Percentiles rank a stretch among this genome's conserved stretches.
Evolutionary conservation across 2,888 invertebrate genomes (phyloP).

Genomic region (Hybos culiciformis): DNA sequence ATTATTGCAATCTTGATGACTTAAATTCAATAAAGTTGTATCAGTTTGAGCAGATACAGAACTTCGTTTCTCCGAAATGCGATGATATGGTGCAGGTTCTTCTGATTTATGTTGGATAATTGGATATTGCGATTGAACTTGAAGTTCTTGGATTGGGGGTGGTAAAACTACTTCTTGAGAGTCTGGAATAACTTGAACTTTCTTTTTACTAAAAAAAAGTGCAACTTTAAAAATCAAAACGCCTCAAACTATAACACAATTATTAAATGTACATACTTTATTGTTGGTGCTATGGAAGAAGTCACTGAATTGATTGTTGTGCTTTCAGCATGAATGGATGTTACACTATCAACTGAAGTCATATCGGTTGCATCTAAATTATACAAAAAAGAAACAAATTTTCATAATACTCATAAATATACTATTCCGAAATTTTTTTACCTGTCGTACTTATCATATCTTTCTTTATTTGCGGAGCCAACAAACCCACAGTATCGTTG

Average conservation of each 20-base stretch:
- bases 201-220: constrained; percentile 5
- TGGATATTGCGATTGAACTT: constrained; percentile 22
- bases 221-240: not conserved
- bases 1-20: constrained; percentile 23
- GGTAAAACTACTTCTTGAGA: constrained; percentile 8
- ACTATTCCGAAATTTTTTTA: constrained; percentile 14
- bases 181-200: constrained; percentile 7
- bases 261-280: not conserved
- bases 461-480: constrained; percentile 31
- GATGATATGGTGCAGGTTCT: constrained; percentile 11
- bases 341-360: constrained; percentile 57
- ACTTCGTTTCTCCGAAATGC: constrained; percentile 26
- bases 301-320: constrained; percentile 32
- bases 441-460: constrained; percentile 36
- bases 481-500: constrained; percentile 26
- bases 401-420: not conserved
- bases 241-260: not conserved
- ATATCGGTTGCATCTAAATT: constrained; percentile 53
- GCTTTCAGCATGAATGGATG: constrained; percentile 48
- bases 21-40: constrained; percentile 22
- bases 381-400: constrained; percentile 7
- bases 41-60: constrained; percentile 35
- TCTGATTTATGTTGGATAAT: constrained; percentile 14
- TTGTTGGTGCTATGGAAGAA: constrained; percentile 14
- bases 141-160: constrained; percentile 15